Conservation (phyloP, 2,797 vertebrate species). For the Peromyscus eremicus region DNA sequence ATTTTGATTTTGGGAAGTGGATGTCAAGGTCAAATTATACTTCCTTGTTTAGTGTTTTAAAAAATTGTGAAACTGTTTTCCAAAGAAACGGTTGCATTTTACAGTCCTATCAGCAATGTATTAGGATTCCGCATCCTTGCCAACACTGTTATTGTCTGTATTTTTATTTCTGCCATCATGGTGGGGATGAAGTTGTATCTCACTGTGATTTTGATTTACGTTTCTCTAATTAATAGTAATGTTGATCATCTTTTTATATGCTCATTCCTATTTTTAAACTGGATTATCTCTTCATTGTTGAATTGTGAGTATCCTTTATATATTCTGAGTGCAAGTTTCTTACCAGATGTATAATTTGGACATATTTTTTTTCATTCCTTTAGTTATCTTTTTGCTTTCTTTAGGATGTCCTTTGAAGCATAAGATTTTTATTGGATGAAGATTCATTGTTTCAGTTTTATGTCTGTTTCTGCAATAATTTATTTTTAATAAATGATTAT, state of each 20-base stretch:
- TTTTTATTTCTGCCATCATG: background rate
- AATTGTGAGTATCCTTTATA: background rate
- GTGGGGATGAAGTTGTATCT: background rate
- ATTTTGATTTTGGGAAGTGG: background rate
- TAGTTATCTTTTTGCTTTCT: constrained; percentile 23
- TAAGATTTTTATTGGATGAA: constrained; percentile 18
- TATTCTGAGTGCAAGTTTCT: background rate
- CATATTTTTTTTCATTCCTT: background rate
- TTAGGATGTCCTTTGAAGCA: constrained; percentile 13
- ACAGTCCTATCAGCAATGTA: background rate
- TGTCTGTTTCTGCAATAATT: background rate
- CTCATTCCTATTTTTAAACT: background rate
- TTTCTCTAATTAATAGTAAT: constrained; percentile 10
- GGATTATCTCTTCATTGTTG: constrained; percentile 41
- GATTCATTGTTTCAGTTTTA: background rate
- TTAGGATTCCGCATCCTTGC: background rate
- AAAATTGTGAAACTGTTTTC: background rate
- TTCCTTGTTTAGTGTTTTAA: background rate
- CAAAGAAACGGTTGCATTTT: background rate
- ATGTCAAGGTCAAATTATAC: background rate
- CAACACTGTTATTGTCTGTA: background rate
- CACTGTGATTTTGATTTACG: constrained; percentile 7
- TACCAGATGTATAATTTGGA: background rate
- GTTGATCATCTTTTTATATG: background rate
- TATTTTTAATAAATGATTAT: background rate